Evolutionary conservation across 2,113 vertebrate genomes (phyloP).

Genomic region (Aegotheles bennettii): DNA sequence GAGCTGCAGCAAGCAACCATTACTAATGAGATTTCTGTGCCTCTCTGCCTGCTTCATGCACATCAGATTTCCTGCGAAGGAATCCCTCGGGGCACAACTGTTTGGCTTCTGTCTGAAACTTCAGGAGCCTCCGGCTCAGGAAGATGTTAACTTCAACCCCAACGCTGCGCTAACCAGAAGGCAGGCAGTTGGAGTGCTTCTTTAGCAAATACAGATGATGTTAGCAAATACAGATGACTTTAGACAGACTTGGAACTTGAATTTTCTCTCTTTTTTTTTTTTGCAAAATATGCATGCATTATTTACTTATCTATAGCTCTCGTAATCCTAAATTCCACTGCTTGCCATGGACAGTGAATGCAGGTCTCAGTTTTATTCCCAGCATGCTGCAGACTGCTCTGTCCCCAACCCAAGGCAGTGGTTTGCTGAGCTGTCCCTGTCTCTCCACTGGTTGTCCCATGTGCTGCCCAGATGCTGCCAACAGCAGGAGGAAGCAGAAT

Average conservation of each 20-base stretch:
- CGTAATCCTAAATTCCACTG: background rate
- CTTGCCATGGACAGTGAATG: fast-evolving
- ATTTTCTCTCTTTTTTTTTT: background rate
- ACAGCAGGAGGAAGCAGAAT: background rate
- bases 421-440: background rate
- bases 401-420: background rate
- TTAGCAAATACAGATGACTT: background rate
- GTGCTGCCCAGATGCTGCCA: background rate
- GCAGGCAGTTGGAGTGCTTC: background rate
- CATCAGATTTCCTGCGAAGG: background rate
- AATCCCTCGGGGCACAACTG: background rate
- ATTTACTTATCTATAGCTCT: background rate
- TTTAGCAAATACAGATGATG: background rate
- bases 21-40: background rate
- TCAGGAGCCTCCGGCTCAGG: background rate
- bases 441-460: background rate
- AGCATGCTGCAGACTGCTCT: background rate
- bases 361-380: background rate
- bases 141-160: background rate
- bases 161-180: background rate
- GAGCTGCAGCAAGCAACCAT: background rate
- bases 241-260: background rate
- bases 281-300: background rate
- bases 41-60: background rate
- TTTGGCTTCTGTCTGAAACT: conserved; percentile 19